Percentiles rank a stretch among this genome's conserved stretches.
These are phyloP conservation scores for Hestina assimilis DNA, from an alignment of 1,140 invertebrate species.

Conservation along the genomic window DNA sequence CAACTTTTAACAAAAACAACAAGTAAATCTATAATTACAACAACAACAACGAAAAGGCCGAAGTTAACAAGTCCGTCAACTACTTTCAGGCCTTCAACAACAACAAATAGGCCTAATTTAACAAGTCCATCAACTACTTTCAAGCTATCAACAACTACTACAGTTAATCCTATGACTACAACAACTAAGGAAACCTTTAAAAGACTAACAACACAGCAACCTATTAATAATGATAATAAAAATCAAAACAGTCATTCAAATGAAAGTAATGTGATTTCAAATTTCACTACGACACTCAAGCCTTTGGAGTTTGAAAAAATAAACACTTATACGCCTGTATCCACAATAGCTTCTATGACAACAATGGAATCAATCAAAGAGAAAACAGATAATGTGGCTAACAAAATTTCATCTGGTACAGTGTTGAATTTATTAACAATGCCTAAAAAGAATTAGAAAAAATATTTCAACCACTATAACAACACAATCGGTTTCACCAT, in stretches of 20 bases:
- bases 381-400: constrained; percentile 25
- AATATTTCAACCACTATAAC: constrained; percentile 61
- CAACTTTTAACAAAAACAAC: constrained; percentile 29
- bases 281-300: background rate
- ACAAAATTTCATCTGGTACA: background rate
- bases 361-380: background rate
- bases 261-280: constrained; percentile 9
- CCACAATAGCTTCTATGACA: constrained; percentile 42
- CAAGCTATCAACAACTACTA: constrained; percentile 36
- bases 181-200: constrained; percentile 14
- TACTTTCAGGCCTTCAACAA: constrained; percentile 34
- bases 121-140: constrained; percentile 16
- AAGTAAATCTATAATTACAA: constrained; percentile 16
- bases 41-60: background rate
- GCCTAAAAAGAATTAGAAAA: constrained; percentile 50
- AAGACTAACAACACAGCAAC: constrained; percentile 24
- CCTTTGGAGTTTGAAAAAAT: constrained; percentile 29
- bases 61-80: constrained; percentile 8
- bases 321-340: constrained; percentile 45
- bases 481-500: constrained; percentile 66
- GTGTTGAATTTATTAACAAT: constrained; percentile 20
- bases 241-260: constrained; percentile 3
- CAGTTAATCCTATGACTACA: constrained; percentile 26
- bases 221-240: background rate
- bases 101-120: background rate